Evolutionary conservation across 2,797 vertebrate species (phyloP).

Genomic region (Dallia pectoralis): DNA sequence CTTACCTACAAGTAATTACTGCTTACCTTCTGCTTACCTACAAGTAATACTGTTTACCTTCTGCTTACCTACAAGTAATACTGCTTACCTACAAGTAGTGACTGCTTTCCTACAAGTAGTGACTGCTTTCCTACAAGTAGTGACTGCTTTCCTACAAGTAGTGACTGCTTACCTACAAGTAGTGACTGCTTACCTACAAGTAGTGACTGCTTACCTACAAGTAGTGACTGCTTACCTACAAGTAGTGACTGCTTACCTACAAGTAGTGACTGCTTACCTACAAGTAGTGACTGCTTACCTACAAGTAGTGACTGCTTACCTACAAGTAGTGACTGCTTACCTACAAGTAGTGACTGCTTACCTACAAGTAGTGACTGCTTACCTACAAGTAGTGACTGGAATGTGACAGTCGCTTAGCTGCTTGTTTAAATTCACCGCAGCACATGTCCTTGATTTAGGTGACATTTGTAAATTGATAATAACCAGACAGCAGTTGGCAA

Average conservation of each 20-base stretch:
- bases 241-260: slow-evolving; percentile 90
- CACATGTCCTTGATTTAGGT: background rate
- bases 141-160: slow-evolving; percentile 92
- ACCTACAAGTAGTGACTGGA: slow-evolving; percentile 87
- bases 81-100: slow-evolving; percentile 91
- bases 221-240: slow-evolving; percentile 90
- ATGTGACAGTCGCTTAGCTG: background rate
- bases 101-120: slow-evolving; percentile 92
- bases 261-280: slow-evolving; percentile 91
- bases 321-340: slow-evolving; percentile 93
- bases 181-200: slow-evolving; percentile 90
- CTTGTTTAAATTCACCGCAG: background rate
- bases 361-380: slow-evolving; percentile 90
- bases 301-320: slow-evolving; percentile 90
- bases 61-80: slow-evolving; percentile 95
- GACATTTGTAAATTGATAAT: background rate
- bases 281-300: slow-evolving; percentile 90
- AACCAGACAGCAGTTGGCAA: background rate
- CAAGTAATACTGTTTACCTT: too few relatives aligned
- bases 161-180: slow-evolving; percentile 91
- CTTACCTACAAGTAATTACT: slow-evolving; percentile 91
- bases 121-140: slow-evolving; percentile 92
- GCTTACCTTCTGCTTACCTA: too few relatives aligned
- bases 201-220: slow-evolving; percentile 90
- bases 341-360: slow-evolving; percentile 90